These are phyloP conservation scores for Gymnoscopelus microlampas DNA, from an alignment of 2,797 vertebrate species.

Conservation along the genomic window DNA sequence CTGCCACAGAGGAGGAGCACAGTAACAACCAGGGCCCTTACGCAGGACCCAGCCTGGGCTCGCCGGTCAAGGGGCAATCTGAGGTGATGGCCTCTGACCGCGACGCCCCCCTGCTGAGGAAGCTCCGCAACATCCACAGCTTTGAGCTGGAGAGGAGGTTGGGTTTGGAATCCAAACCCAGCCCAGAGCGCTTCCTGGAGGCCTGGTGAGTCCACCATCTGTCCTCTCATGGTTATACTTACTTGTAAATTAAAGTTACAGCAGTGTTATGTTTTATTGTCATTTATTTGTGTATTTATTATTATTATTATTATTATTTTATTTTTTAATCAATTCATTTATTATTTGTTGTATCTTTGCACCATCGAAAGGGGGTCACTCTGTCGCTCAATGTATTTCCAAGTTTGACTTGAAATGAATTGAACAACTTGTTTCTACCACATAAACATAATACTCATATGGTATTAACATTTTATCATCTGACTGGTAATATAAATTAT, in stretches of 20 bases:
- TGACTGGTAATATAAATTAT: too few relatives aligned
- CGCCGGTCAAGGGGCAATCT: slow-evolving; percentile 88
- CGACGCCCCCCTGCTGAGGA: slow-evolving; percentile 90
- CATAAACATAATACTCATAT: too few relatives aligned
- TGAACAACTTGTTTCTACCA: too few relatives aligned
- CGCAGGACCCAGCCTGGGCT: slow-evolving; percentile 87
- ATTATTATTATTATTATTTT: too few relatives aligned
- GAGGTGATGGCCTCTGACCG: slow-evolving; percentile 88
- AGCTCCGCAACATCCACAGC: slow-evolving; percentile 94
- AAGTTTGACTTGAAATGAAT: too few relatives aligned
- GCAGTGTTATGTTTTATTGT: too few relatives aligned
- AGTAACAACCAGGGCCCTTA: slow-evolving; percentile 88
- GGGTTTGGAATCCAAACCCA: slow-evolving; percentile 90
- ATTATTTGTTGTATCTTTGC: too few relatives aligned
- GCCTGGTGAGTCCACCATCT: slow-evolving; percentile 81
- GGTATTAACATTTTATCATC: too few relatives aligned
- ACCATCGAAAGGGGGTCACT: too few relatives aligned
- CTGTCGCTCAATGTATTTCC: too few relatives aligned
- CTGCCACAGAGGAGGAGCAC: slow-evolving; percentile 90
- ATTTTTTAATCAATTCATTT: too few relatives aligned
- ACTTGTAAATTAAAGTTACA: too few relatives aligned
- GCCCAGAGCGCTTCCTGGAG: slow-evolving; percentile 90
- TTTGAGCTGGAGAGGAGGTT: slow-evolving; percentile 93
- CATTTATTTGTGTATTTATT: slow-evolving; percentile 16
- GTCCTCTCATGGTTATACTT: not conserved